Base-by-base conservation (phyloP, 2,797 vertebrate genomes). In the Enteromius thamalakanensis region DNA sequence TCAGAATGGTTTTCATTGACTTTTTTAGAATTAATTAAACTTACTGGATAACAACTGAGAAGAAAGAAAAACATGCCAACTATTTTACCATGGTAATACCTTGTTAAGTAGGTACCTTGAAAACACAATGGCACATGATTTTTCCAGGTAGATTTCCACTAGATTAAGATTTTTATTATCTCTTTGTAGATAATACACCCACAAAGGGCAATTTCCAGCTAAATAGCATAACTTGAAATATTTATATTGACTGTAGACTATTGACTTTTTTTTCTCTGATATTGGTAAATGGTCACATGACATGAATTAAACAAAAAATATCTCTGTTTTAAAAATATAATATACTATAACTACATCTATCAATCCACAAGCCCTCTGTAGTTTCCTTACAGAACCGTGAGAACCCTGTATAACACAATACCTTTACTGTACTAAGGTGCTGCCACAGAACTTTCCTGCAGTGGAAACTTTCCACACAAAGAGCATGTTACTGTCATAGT, bases 401-500 rank as follows among this genome's bases (percentile, higher is more conserved):
- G 45, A 49, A 49, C 69, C 23, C 23, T 19, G 15, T 71, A 29
- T 71, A 71, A 49, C 23, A 21, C 11, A 21, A 75, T 55, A 37
- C 70, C 45, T 51, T 69, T 32, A 51, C 29, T n/a, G 32, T 55
- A 53, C 51, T 3, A 74, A 34, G 29, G 10, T 34, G 49, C 49
- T 0, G 1, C 32, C 65, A 37, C 65, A 68, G 34, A 40, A 37
- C 17, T 68, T 40, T 19, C 34, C 32, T 21, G 49, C 10, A 53
- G 11, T 53, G 49, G 47, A 74, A 74, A 74, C 49, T n/a, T 21
- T 53, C 11, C 71, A 75, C 53, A 60, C 74, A 76, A 19, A 42
- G n/a, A 76, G n/a, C 60, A 19, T 26, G 8, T 60, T 60, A 60
- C 7, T 42, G n/a, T 76, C n/a, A 17, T 14, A 26, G 11, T 70